phyloP scores from a whole-genome alignment of 2,113 vertebrate genomes.

The Geothlypis trichas region DNA sequence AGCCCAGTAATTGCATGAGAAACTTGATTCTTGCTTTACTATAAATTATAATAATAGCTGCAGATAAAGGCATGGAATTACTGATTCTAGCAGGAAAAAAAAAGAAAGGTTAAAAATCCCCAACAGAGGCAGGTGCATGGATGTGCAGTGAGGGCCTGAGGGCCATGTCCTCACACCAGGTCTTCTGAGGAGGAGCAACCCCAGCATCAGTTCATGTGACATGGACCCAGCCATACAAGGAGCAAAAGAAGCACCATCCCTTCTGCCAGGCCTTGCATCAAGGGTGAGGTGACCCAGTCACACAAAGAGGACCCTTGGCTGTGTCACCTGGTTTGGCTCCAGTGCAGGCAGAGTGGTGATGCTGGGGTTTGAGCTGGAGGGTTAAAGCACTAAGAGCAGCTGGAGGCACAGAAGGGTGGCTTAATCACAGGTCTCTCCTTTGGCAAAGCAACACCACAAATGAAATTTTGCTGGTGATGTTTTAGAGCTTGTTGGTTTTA shows the following conservation, averaged over 20 bases:
- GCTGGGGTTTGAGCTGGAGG: too few species aligned
- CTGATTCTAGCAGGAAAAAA: neutral
- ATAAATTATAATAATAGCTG: neutral
- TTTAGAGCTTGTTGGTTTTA: too few species aligned
- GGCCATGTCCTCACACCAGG: neutral
- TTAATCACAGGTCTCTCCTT: too few species aligned
- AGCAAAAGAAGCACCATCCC: neutral
- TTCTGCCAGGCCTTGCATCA: neutral
- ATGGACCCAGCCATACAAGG: neutral
- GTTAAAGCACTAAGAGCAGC: too few species aligned
- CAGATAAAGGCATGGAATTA: neutral
- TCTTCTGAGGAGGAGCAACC: neutral
- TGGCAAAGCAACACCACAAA: too few species aligned
- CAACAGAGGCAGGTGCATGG: neutral
- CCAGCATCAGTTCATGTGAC: neutral
- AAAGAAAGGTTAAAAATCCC: neutral
- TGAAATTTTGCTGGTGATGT: too few species aligned
- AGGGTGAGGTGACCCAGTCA: neutral
- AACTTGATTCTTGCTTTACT: neutral
- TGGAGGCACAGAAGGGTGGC: too few species aligned
- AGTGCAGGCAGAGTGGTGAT: too few species aligned
- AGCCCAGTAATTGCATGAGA: neutral
- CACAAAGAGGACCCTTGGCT: too few species aligned
- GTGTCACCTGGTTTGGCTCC: too few species aligned
- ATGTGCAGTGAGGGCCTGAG: accelerated